phyloP scores from a whole-genome alignment of 2,888 invertebrate species.

The Tanytarsus gracilentus region DNA sequence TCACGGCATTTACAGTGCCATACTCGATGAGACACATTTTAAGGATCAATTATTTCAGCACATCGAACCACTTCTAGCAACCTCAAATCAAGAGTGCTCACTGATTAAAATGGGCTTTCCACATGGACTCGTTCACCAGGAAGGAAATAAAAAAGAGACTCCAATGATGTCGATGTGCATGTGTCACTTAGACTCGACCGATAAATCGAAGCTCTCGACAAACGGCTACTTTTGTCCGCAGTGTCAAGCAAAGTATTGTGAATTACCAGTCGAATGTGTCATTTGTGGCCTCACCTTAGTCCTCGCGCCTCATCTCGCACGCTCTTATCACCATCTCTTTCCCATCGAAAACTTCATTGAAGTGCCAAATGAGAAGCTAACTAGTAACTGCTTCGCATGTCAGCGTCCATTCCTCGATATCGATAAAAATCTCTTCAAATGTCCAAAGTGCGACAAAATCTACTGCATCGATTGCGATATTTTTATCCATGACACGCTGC shows the following conservation, averaged over 20 bases:
- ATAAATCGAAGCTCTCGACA: slow-evolving; percentile 57
- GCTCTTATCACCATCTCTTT: slow-evolving; percentile 96
- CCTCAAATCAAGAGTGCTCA: slow-evolving; percentile 61
- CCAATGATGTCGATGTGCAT: slow-evolving; percentile 81
- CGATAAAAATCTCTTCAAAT: slow-evolving; percentile 54
- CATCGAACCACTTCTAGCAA: slow-evolving; percentile 63
- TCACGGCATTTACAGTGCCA: slow-evolving; percentile 76
- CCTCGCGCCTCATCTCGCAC: slow-evolving; percentile 94
- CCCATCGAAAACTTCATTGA: slow-evolving; percentile 82
- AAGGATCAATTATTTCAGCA: slow-evolving; percentile 56
- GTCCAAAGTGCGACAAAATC: slow-evolving; percentile 64
- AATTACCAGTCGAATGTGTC: slow-evolving; percentile 93
- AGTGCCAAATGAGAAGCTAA: slow-evolving; percentile 51
- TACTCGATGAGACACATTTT: slow-evolving; percentile 73
- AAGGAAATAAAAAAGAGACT: slow-evolving; percentile 47
- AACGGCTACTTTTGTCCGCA: slow-evolving; percentile 88
- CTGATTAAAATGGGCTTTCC: slow-evolving; percentile 97
- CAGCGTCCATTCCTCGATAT: slow-evolving; percentile 44
- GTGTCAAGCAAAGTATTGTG: slow-evolving; percentile 95
- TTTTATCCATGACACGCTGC: slow-evolving; percentile 85
- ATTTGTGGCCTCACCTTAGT: slow-evolving; percentile 92
- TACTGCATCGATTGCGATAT: slow-evolving; percentile 96
- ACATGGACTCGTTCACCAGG: slow-evolving; percentile 56
- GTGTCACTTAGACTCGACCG: slow-evolving; percentile 76
- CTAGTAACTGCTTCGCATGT: slow-evolving; percentile 63